Evolutionary conservation across 1,140 invertebrate species (phyloP).

Genomic region (Zaprionus lachaisei): DNA sequence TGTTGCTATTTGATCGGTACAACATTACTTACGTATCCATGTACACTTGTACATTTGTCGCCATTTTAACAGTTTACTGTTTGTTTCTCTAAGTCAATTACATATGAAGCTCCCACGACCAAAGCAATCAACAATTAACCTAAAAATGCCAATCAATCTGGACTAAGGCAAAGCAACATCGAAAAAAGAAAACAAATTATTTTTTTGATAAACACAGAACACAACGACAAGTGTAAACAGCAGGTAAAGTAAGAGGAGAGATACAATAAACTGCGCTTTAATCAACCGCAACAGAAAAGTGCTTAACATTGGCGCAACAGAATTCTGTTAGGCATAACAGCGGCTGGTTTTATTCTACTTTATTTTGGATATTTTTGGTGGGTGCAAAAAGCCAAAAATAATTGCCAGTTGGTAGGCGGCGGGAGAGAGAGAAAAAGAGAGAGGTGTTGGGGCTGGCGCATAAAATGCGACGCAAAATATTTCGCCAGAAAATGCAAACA

Average conservation of each 20-base stretch:
- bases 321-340: constrained; percentile 39
- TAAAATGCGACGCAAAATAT: constrained; percentile 78
- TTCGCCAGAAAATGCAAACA: constrained; percentile 55
- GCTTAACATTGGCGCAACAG: constrained; percentile 21
- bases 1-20: constrained; percentile 26
- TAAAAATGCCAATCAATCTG: constrained; percentile 47
- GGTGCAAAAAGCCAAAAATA: constrained; percentile 61
- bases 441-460: constrained; percentile 25
- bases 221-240: constrained; percentile 20
- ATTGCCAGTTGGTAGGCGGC: constrained; percentile 56
- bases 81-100: constrained; percentile 55
- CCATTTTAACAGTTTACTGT: constrained; percentile 14
- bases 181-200: constrained; percentile 17
- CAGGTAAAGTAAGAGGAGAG: constrained; percentile 24
- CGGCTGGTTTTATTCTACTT: constrained; percentile 15
- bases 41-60: constrained; percentile 14
- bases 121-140: constrained; percentile 51
- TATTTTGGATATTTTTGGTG: constrained; percentile 15
- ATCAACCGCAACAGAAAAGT: not conserved
- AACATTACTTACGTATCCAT: constrained; percentile 17
- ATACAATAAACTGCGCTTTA: constrained; percentile 14
- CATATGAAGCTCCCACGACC: constrained; percentile 11
- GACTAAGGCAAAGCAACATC: constrained; percentile 18
- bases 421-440: constrained; percentile 38
- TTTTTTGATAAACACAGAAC: constrained; percentile 34